phyloP scores from a whole-genome alignment of 2,113 vertebrate genomes.

The Haemorhous mexicanus region DNA sequence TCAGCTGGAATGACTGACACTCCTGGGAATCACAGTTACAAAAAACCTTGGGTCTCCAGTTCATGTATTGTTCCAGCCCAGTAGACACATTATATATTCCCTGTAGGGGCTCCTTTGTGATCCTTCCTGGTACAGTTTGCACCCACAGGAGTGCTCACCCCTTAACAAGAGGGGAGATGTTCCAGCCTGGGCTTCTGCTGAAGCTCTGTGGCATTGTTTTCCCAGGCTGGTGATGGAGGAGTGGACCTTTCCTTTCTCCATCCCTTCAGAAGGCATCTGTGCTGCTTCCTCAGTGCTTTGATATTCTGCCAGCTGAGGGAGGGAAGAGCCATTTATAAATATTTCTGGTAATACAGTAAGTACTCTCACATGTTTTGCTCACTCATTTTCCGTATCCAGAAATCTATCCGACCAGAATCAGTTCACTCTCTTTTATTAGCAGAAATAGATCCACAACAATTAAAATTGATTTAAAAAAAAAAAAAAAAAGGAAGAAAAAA shows the following conservation, averaged over 20 bases:
- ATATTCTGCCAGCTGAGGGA: constrained; percentile 52
- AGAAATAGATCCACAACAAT: constrained; percentile 60
- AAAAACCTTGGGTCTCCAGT: neutral
- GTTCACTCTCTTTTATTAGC: constrained; percentile 60
- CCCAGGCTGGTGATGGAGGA: neutral
- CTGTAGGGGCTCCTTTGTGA: neutral
- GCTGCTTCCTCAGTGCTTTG: constrained; percentile 56
- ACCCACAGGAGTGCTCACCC: neutral
- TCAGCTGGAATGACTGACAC: neutral
- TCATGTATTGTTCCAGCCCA: neutral
- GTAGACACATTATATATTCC: neutral
- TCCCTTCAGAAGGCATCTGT: neutral
- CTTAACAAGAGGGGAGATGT: neutral
- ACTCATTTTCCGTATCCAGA: constrained; percentile 59
- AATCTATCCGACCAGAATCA: constrained; percentile 57
- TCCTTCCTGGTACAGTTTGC: neutral
- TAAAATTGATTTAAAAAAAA: constrained; percentile 47
- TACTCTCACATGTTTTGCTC: constrained; percentile 62
- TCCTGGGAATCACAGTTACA: neutral
- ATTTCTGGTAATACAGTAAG: constrained; percentile 70
- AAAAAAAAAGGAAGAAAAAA: neutral
- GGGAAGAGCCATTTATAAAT: constrained; percentile 65
- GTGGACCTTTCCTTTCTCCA: constrained; percentile 29
- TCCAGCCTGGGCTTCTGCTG: neutral
- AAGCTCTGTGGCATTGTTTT: neutral